These are phyloP conservation scores for Drosophila bocki DNA, from an alignment of 1,140 invertebrate genomes.

Conservation along the genomic window DNA sequence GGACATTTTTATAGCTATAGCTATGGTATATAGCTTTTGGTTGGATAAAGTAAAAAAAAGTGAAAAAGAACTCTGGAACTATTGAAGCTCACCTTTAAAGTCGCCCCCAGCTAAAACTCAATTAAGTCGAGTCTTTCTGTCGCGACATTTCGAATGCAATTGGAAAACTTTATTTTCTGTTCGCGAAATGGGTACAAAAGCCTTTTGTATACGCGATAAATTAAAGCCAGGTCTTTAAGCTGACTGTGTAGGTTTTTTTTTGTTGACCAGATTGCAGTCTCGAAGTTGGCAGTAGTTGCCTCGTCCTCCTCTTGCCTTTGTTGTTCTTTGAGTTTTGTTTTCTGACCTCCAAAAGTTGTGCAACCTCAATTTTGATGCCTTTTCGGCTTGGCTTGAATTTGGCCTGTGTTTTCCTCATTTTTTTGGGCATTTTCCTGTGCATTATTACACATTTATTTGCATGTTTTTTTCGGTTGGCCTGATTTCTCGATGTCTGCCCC, in stretches of 20 bases:
- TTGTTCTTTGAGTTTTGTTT: conserved; percentile 36
- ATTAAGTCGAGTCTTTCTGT: conserved; percentile 12
- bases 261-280: conserved; percentile 26
- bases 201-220: conserved; percentile 13
- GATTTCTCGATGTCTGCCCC: conserved; percentile 40
- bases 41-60: neutral
- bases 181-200: neutral
- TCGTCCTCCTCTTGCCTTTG: conserved; percentile 2
- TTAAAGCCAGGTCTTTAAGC: conserved; percentile 2
- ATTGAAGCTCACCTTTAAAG: conserved; percentile 5
- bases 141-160: conserved; percentile 1
- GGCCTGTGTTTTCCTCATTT: conserved; percentile 1
- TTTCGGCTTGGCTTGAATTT: conserved; percentile 2
- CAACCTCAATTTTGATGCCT: conserved; percentile 48
- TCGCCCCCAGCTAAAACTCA: neutral
- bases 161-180: conserved; percentile 8
- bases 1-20: conserved; percentile 36
- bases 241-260: conserved; percentile 5
- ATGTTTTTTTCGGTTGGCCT: conserved; percentile 43
- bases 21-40: neutral
- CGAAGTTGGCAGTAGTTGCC: conserved; percentile 11
- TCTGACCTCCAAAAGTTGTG: conserved; percentile 60
- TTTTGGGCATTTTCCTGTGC: conserved; percentile 33
- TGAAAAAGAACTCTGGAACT: neutral
- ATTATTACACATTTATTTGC: conserved; percentile 60